phyloP scores from a whole-genome alignment of 1,140 invertebrate species.

The Pogonognathellus flavescens region DNA sequence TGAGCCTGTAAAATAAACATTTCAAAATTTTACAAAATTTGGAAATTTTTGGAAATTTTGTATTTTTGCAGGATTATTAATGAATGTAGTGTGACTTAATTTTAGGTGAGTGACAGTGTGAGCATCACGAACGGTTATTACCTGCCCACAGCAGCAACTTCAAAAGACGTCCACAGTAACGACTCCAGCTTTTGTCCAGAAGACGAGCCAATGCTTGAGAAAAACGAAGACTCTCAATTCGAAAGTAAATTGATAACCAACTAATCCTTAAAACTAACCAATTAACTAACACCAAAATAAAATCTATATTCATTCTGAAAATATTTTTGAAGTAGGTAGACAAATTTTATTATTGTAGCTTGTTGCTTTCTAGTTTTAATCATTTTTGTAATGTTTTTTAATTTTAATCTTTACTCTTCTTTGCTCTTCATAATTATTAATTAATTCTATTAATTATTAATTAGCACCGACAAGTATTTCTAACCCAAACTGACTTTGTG shows the following conservation, averaged over 20 bases:
- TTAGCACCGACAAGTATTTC: too few species aligned
- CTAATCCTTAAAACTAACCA: conserved; percentile 17
- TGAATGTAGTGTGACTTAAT: conserved; percentile 1
- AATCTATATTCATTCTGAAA: not conserved
- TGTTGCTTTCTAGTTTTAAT: too few species aligned
- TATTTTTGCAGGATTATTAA: not conserved
- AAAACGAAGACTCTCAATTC: conserved; percentile 18
- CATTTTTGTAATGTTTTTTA: too few species aligned
- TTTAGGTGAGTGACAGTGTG: conserved; percentile 50
- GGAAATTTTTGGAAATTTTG: too few species aligned
- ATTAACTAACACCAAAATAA: not conserved
- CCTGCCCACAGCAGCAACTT: conserved; percentile 22
- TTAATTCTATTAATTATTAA: not conserved
- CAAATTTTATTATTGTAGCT: too few species aligned
- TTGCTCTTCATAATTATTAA: not conserved
- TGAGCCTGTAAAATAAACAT: too few species aligned
- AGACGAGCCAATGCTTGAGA: conserved; percentile 52
- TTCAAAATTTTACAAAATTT: too few species aligned
- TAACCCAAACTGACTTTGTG: too few species aligned
- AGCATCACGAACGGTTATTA: conserved; percentile 35
- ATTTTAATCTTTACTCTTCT: too few species aligned
- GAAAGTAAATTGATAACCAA: not conserved
- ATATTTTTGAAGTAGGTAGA: too few species aligned
- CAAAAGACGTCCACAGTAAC: conserved; percentile 48
- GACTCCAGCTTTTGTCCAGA: conserved; percentile 46